Base-by-base conservation (phyloP, 92 coral and sea anemone species). In the Zoanthus sociatus region DNA sequence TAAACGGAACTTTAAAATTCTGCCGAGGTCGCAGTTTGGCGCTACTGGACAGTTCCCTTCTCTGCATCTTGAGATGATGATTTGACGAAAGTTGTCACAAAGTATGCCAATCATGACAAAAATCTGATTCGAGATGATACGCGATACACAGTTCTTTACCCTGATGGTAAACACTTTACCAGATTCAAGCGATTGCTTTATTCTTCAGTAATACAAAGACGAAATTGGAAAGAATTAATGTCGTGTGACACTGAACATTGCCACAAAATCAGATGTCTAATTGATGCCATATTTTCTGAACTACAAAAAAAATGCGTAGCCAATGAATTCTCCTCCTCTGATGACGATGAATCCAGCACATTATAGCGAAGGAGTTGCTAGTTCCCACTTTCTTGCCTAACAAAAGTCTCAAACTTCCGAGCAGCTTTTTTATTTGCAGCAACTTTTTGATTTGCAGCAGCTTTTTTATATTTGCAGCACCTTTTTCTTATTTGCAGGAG, bases 171-270 rank as follows among this genome's bases (percentile, higher is more conserved):
- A 78, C 69, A 79, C 71, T 1, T 70, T 84, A 30, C 88, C 82
- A 13, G 82, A 51, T 9, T 15, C 60, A 46, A 56, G 20, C 20
- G 88, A 84, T 53, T 6, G 17, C 44, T 88, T 88, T 16, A 45
- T 75, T 31, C 87, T 88, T 15, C 11, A 70, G 6, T 70, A 37
- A 73, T 88, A 82, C 82, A 88, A 88, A 53, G 83, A 88, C 37
- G 82, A 72, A 13, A 58, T 83, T 0, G 87, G 81, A 31, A 70
- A 70, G 11, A 33, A 33, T 70, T 70, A 70, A 0, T 14, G 3
- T 30, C 7, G 75, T 4, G 10, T 70, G 7, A 70, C 75, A 30
- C 47, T 31, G 9, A 32, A 70, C 31, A 30, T 70, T 48, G 2
- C 47, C 31, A 3, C 75, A 67, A 20, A 67, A 9, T n/a, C 33